Conservation (phyloP, 1,140 invertebrate genomes). For the Papilio xuthus region DNA sequence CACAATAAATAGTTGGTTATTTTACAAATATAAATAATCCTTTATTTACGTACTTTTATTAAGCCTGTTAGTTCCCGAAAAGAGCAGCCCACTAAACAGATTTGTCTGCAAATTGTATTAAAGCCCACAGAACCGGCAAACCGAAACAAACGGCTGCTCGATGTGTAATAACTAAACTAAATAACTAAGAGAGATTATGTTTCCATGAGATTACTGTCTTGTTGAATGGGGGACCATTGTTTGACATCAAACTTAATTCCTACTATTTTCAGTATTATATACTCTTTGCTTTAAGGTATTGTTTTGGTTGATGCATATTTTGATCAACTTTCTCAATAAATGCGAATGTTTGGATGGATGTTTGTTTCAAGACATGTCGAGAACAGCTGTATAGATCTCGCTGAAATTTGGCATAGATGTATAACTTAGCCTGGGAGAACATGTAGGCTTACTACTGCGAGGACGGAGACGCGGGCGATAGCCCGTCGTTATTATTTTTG, state of each 20-base stretch:
- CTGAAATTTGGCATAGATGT: too few relatives aligned
- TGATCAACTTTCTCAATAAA: constrained; percentile 25
- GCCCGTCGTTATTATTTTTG: too few relatives aligned
- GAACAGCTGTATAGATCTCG: too few relatives aligned
- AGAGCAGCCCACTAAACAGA: constrained; percentile 71
- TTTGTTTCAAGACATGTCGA: too few relatives aligned
- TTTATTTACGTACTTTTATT: constrained; percentile 45
- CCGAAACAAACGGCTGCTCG: constrained; percentile 60
- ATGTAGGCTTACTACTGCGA: too few relatives aligned
- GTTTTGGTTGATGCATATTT: not conserved
- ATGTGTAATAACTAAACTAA: constrained; percentile 54
- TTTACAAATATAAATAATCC: constrained; percentile 21
- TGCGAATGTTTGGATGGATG: too few relatives aligned
- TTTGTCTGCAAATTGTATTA: constrained; percentile 70
- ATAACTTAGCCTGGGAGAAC: too few relatives aligned
- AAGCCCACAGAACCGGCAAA: constrained; percentile 56
- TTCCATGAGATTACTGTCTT: constrained; percentile 61
- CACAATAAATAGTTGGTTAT: not conserved
- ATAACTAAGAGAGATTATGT: constrained; percentile 69
- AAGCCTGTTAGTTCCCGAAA: constrained; percentile 70
- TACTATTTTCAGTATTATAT: not conserved
- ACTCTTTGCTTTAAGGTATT: too few relatives aligned
- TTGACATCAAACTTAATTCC: not conserved
- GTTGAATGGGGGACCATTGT: constrained; percentile 7
- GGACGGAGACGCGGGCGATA: too few relatives aligned